Evolutionary conservation across 2,113 vertebrate genomes (phyloP), one percentile per base, ranked within the genome.

Genomic region (Zapus hudsonius): DNA sequence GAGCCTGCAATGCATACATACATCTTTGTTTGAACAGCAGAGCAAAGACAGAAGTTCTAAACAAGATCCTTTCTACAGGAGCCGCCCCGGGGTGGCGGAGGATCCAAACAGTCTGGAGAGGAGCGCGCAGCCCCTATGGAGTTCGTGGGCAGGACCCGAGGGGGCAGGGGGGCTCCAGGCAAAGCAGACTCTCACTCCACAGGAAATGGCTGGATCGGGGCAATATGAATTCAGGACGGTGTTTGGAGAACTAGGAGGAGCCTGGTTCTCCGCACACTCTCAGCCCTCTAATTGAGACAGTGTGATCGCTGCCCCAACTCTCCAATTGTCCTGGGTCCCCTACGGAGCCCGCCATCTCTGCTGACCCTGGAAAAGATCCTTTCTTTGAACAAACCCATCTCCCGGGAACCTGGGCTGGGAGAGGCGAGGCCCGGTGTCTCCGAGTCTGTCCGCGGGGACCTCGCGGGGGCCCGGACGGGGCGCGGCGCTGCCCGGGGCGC

Each of bases 191-290:
- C 78, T 92, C 90, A 69, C 78, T 92, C 74, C 40, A 73, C 97
- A 96, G 96, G 96, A 96, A 97, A 95, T 72, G 88, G 78, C 92
- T 79, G 64, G 86, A 86, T 94, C 74, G 63, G 67, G 87, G 83
- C 96, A 88, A 78, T 42, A 19, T 29, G 92, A 96, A 91, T 91
- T 63, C 82, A 95, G 11, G 87, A 89, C 95, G 75, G 84, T 67
- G 90, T 89, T 94, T 57, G 63, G 90, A 95, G 82, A 90, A 74
- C 22, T 69, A 7, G 86, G 80, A 79, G 90, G 67, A 23, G 89
- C 86, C n/a, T 44, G 89, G 70, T 92, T 74, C 67, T 83, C 67
- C 22, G 85, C 95, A 72, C 75, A 27, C 81, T 47, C 84, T 75
- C 86, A 80, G 0, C 33, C 44, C 79, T 85, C 78, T 42, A 91